Percentiles rank a stretch among this genome's conserved stretches.
Evolutionary conservation across 2,888 invertebrate species (phyloP).

Genomic region (Biston betularia): DNA sequence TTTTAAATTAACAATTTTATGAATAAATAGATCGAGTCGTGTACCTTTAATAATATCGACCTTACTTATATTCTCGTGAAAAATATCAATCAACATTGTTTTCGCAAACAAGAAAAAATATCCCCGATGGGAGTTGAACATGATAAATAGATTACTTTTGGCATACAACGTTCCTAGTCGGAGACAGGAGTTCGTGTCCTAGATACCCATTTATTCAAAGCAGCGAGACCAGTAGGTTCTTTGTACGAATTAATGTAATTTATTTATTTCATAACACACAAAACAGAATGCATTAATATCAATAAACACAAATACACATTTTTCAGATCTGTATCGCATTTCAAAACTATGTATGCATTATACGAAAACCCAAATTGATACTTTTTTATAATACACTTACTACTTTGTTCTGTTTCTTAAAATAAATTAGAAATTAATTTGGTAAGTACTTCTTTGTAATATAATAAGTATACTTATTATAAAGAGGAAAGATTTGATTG

Average conservation of each 20-base stretch:
- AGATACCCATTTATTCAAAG: slow-evolving; percentile 46
- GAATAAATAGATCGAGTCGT: background rate
- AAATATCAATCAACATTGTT: slow-evolving; percentile 60
- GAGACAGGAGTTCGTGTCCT: slow-evolving; percentile 37
- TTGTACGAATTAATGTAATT: background rate
- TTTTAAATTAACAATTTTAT: background rate
- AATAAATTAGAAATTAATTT: too few species aligned
- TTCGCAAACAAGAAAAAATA: slow-evolving; percentile 71
- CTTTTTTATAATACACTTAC: too few species aligned
- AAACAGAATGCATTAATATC: too few species aligned
- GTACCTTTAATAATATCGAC: slow-evolving; percentile 16
- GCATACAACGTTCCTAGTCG: slow-evolving; percentile 47
- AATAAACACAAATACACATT: too few species aligned
- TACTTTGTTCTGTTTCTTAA: too few species aligned
- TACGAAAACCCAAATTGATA: too few species aligned
- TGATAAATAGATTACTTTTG: slow-evolving; percentile 59
- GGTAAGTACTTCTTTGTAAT: too few species aligned
- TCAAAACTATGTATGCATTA: too few species aligned
- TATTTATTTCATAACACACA: too few species aligned
- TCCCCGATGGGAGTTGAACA: slow-evolving; percentile 44
- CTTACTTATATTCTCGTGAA: slow-evolving; percentile 18
- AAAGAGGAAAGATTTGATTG: too few species aligned
- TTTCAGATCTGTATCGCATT: too few species aligned
- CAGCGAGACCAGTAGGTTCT: background rate
- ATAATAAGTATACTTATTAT: too few species aligned